Evolutionary conservation across 2,797 vertebrate species (phyloP).

Genomic region (Aulostomus chinensis): DNA sequence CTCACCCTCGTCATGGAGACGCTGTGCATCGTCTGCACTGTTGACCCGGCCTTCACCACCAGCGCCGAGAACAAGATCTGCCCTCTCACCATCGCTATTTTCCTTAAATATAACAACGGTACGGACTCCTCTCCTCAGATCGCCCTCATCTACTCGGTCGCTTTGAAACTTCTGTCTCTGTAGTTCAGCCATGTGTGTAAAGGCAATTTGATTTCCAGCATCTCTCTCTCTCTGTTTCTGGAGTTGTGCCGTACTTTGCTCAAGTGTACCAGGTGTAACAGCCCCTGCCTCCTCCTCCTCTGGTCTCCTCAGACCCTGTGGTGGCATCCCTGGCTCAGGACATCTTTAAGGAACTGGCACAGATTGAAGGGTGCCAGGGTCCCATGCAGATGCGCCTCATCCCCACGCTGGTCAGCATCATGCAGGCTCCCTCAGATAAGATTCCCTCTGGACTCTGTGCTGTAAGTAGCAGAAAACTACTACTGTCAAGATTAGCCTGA

Average conservation of each 20-base stretch:
- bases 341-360: slow-evolving; percentile 97
- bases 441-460: slow-evolving; percentile 95
- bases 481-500: too few relatives aligned
- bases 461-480: slow-evolving; percentile 81
- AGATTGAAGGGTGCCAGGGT: slow-evolving; percentile 95
- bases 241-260: too few relatives aligned
- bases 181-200: background rate
- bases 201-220: too few relatives aligned
- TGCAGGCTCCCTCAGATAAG: slow-evolving; percentile 97
- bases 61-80: slow-evolving; percentile 96
- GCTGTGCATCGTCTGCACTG: slow-evolving; percentile 95
- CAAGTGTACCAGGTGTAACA: too few relatives aligned
- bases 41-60: slow-evolving; percentile 92
- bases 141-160: too few relatives aligned
- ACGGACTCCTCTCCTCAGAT: slow-evolving; percentile 22
- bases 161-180: background rate
- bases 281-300: background rate
- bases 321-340: slow-evolving; percentile 97
- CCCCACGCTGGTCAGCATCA: slow-evolving; percentile 97
- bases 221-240: too few relatives aligned
- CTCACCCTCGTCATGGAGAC: slow-evolving; percentile 99
- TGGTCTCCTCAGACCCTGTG: slow-evolving; percentile 89
- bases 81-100: slow-evolving; percentile 97
- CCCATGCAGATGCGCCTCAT: slow-evolving; percentile 98
- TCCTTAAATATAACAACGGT: slow-evolving; percentile 99